These are phyloP conservation scores for Zonotrichia albicollis DNA, from an alignment of 2,797 vertebrate species.

Conservation along the genomic window DNA sequence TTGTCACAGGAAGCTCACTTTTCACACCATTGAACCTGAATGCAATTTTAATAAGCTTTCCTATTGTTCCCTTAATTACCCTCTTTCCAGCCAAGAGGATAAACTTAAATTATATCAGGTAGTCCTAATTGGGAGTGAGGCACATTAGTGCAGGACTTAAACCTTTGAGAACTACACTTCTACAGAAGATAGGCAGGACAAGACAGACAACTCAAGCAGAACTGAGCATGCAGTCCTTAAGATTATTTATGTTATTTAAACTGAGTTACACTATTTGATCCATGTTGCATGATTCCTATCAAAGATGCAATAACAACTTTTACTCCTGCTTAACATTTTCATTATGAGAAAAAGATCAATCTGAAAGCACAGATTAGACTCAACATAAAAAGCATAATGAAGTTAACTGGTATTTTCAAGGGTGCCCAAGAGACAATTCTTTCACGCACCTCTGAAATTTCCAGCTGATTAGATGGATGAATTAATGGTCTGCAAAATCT, in stretches of 20 bases:
- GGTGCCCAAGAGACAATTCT: slow-evolving; percentile 4
- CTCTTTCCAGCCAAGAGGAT: neutral
- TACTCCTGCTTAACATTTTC: neutral
- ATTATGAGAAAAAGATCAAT: neutral
- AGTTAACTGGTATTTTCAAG: slow-evolving; percentile 19
- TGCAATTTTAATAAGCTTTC: slow-evolving; percentile 21
- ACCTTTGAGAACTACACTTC: neutral
- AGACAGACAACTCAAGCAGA: neutral
- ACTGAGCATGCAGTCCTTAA: neutral
- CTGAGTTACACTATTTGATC: neutral
- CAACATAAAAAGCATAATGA: neutral
- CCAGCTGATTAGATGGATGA: slow-evolving; percentile 2
- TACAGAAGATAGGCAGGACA: neutral
- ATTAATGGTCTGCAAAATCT: neutral
- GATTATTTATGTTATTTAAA: slow-evolving; percentile 10
- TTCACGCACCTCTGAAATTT: neutral
- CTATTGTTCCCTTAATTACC: slow-evolving; percentile 5
- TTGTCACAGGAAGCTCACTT: neutral
- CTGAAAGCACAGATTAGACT: neutral
- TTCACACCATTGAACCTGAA: neutral
- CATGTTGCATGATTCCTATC: neutral
- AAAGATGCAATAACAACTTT: neutral
- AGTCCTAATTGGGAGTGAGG: neutral
- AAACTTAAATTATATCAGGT: neutral
- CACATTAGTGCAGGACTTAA: neutral